These are phyloP conservation scores for Sylvietta virens DNA, from an alignment of 2,113 vertebrate genomes.

Conservation along the genomic window DNA sequence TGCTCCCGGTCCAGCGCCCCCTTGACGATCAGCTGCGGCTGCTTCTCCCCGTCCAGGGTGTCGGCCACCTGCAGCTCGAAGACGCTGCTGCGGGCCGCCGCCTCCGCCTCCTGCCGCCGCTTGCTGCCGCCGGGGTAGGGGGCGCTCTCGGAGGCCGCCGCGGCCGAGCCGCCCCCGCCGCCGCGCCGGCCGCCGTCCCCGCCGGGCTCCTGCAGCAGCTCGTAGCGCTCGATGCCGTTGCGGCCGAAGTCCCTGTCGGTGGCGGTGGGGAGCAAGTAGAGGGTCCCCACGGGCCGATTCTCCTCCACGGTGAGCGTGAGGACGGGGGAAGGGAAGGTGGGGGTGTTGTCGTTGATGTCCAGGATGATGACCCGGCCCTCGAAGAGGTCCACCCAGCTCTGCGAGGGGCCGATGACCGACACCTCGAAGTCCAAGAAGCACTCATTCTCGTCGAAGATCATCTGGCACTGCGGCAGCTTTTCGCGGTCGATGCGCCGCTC, in stretches of 20 bases:
- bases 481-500: constrained; percentile 97
- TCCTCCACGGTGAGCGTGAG: constrained; percentile 97
- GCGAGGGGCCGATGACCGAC: constrained; percentile 95
- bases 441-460: constrained; percentile 99
- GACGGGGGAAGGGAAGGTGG: constrained; percentile 95
- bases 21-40: constrained; percentile 97
- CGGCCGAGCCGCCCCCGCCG: background rate
- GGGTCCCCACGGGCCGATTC: constrained; percentile 95
- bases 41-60: constrained; percentile 96
- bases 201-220: constrained; percentile 92
- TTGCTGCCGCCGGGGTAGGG: constrained; percentile 76
- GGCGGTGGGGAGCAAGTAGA: constrained; percentile 94
- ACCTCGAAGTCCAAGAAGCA: constrained; percentile 98
- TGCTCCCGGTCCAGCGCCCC: constrained; percentile 94
- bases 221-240: constrained; percentile 96
- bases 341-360: constrained; percentile 98
- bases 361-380: constrained; percentile 95
- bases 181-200: constrained; percentile 74
- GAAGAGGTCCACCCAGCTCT: constrained; percentile 98
- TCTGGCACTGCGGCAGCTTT: constrained; percentile 98
- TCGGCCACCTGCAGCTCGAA: constrained; percentile 98
- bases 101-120: constrained; percentile 75
- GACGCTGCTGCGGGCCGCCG: constrained; percentile 84
- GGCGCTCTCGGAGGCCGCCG: constrained; percentile 44
- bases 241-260: constrained; percentile 96